A percentile compares a stretch with the other conserved stretches of the same genome.
Evolutionary conservation across 1,140 invertebrate species (phyloP).

Genomic region (Leptestheria dahalacensis): DNA sequence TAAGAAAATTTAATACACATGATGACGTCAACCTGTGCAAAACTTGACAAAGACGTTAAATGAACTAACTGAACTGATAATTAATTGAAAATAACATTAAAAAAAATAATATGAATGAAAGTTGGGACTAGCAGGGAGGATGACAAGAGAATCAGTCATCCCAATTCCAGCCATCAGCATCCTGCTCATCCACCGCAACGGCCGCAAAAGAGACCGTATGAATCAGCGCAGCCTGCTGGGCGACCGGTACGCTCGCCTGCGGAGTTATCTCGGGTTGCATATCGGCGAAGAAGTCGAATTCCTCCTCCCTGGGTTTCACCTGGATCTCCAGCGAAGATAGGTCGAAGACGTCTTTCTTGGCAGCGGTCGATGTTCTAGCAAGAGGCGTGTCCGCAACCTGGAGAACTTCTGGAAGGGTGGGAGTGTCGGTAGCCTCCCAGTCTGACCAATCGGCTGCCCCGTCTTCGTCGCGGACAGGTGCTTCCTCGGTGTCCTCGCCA

Average conservation of each 20-base stretch:
- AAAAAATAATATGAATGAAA: too few relatives aligned
- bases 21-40: too few relatives aligned
- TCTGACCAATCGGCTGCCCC: conserved; percentile 48
- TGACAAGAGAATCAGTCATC: conserved; percentile 1
- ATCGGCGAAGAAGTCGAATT: conserved; percentile 62
- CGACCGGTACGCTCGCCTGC: background rate
- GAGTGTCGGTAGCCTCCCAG: conserved; percentile 46
- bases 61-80: too few relatives aligned
- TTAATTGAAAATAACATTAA: too few relatives aligned
- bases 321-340: background rate
- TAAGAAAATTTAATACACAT: too few relatives aligned
- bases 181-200: background rate
- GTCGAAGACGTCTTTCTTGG: background rate
- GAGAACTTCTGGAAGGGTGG: conserved; percentile 19
- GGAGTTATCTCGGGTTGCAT: conserved; percentile 44
- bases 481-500: conserved; percentile 42
- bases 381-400: too few relatives aligned
- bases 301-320: conserved; percentile 26
- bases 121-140: too few relatives aligned
- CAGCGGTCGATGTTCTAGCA: too few relatives aligned
- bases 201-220: background rate
- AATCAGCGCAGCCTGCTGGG: background rate
- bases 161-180: conserved; percentile 7
- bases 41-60: too few relatives aligned
- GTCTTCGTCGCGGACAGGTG: conserved; percentile 18